Base-by-base conservation (phyloP, 2,888 invertebrate genomes). In the Andrena bicolor region DNA sequence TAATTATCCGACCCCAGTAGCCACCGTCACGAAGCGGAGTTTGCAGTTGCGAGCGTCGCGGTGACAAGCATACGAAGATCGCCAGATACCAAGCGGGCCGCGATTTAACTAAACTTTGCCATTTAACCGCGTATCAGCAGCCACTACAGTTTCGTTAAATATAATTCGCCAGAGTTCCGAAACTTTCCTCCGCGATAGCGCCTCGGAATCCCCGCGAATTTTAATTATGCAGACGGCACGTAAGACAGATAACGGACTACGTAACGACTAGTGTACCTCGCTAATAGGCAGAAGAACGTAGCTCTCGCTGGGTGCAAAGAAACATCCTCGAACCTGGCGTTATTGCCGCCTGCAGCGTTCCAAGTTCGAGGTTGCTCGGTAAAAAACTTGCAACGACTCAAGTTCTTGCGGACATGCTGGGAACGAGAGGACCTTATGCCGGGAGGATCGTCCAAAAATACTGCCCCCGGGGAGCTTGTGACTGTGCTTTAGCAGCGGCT, bases 171-270 rank as follows among this genome's bases (percentile, higher is more conserved):
- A 7, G 30, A 26, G 41, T 13, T 26, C 5, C 6, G 7, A 28
- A 82, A 81, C 16, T 80, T 80, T 35, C 23, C 8, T 41, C 3
- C 30, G 41, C 23, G 58, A 26, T 41, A 32, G 28, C 64, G 32
- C 10, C 16, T 13, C 13, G 16, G 28, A 41, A 74, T 82, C 35
- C 8, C 28, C 1, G 16, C 6, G 65, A 71, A 79, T 79, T 79
- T 82, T 83, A 82, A 83, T 83, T 79, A 61, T 41, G n/a, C 41
- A n/a, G 56, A 41, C 35, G 74, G 63, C 13, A 23, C 32, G 30
- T 16, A 26, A 71, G 35, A 20, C 41, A 28, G 70, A 71, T 71
- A 76, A 83, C 70, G 20, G 26, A 30, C 16, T 20, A 35, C 41
- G 56, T 23, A 74, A 60, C 26, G 13, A 35, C 49, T 30, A 26